phyloP scores from a whole-genome alignment of 2,888 invertebrate genomes.

The Cantharis lateralis region DNA sequence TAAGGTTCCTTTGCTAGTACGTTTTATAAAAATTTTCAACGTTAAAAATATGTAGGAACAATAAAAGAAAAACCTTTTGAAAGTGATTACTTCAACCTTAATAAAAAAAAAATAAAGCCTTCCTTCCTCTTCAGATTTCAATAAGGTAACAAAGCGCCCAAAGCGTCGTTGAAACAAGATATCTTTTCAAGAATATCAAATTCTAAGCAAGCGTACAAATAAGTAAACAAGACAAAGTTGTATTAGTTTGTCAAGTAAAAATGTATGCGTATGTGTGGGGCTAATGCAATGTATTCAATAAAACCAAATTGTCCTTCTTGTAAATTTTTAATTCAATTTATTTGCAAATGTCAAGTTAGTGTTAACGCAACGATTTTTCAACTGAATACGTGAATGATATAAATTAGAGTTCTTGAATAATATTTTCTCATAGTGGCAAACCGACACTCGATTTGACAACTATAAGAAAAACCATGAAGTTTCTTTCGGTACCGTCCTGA shows the following conservation, averaged over 20 bases:
- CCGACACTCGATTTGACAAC: neutral
- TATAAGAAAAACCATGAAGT: neutral
- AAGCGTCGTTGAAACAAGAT: slow-evolving; percentile 30
- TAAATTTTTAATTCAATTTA: neutral
- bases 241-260: slow-evolving; percentile 7
- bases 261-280: neutral
- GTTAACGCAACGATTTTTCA: neutral
- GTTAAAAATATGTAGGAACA: neutral
- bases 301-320: neutral
- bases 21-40: neutral
- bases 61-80: slow-evolving; percentile 2
- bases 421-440: neutral
- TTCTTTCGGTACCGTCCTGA: neutral
- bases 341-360: neutral
- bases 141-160: slow-evolving; percentile 22
- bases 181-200: slow-evolving; percentile 31
- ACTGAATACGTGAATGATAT: neutral
- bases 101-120: slow-evolving; percentile 8
- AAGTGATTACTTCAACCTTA: slow-evolving; percentile 1
- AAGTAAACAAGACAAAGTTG: slow-evolving; percentile 3
- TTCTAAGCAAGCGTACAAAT: slow-evolving; percentile 14
- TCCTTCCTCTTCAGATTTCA: slow-evolving; percentile 22
- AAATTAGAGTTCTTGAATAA: neutral
- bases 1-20: neutral
- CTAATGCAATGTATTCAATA: neutral